These are phyloP conservation scores for Rachycentron canadum DNA, from an alignment of 2,797 vertebrate species.

Conservation along the genomic window DNA sequence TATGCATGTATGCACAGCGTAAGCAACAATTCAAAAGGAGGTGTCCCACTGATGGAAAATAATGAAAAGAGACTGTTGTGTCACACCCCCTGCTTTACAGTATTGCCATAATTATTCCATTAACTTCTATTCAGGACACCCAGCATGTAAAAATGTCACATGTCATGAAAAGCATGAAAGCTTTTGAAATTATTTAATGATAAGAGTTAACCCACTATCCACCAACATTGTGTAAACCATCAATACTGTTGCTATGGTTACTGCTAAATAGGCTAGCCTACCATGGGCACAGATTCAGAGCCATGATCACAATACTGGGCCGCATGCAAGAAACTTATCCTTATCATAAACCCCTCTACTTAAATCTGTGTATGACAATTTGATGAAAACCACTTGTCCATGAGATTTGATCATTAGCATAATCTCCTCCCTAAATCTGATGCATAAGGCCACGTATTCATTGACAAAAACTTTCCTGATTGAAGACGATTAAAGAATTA, in stretches of 20 bases:
- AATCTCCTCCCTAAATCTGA: not conserved
- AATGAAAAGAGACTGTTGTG: not conserved
- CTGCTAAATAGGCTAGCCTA: not conserved
- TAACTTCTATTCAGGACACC: not conserved
- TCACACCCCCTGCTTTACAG: not conserved
- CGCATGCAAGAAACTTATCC: not conserved
- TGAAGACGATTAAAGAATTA: too few relatives aligned
- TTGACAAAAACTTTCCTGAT: not conserved
- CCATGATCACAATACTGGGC: not conserved
- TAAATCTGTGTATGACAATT: not conserved
- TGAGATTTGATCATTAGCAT: not conserved
- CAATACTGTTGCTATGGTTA: not conserved
- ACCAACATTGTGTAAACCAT: not conserved
- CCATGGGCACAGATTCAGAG: not conserved
- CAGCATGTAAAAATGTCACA: not conserved
- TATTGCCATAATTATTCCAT: not conserved
- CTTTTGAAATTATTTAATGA: not conserved
- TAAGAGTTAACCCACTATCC: not conserved
- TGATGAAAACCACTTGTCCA: not conserved
- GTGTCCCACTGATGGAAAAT: not conserved
- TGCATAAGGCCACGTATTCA: not conserved
- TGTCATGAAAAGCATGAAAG: not conserved
- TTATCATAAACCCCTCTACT: not conserved
- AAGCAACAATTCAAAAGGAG: not conserved
- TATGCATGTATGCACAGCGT: slow-evolving; percentile 16